phyloP scores from a whole-genome alignment of 2,888 invertebrate species.

The Orchestes rusci region DNA sequence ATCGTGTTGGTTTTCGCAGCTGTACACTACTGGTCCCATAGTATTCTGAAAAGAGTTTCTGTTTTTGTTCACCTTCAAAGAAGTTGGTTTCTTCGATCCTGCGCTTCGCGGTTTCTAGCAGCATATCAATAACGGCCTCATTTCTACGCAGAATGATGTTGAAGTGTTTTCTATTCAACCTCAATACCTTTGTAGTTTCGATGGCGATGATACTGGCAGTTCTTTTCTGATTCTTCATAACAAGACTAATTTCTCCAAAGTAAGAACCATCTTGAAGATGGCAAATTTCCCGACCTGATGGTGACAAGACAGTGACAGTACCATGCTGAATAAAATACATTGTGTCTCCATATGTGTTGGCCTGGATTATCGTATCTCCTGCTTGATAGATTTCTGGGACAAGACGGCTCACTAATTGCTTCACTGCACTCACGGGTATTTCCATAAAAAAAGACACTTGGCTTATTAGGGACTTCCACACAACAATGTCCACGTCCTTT shows the following conservation, averaged over 20 bases:
- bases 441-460: constrained; percentile 45
- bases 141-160: too few species aligned
- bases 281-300: constrained; percentile 50
- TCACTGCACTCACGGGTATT: constrained; percentile 46
- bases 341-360: constrained; percentile 52
- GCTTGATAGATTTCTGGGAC: constrained; percentile 53
- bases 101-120: too few species aligned
- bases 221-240: constrained; percentile 50
- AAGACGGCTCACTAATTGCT: constrained; percentile 48
- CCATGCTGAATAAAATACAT: constrained; percentile 60
- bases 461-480: background rate
- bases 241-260: constrained; percentile 56
- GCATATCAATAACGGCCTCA: too few species aligned
- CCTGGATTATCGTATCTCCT: constrained; percentile 53
- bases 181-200: constrained; percentile 55
- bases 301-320: constrained; percentile 53
- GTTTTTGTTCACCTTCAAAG: too few species aligned
- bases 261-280: constrained; percentile 51
- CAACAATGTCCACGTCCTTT: constrained; percentile 26
- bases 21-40: too few species aligned
- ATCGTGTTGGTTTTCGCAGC: too few species aligned
- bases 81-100: too few species aligned
- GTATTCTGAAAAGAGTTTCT: too few species aligned
- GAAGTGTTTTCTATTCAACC: constrained; percentile 51
- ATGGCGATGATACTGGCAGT: constrained; percentile 54